These are phyloP conservation scores for Apis cerana DNA, from an alignment of 1,140 invertebrate genomes.

Conservation along the genomic window DNA sequence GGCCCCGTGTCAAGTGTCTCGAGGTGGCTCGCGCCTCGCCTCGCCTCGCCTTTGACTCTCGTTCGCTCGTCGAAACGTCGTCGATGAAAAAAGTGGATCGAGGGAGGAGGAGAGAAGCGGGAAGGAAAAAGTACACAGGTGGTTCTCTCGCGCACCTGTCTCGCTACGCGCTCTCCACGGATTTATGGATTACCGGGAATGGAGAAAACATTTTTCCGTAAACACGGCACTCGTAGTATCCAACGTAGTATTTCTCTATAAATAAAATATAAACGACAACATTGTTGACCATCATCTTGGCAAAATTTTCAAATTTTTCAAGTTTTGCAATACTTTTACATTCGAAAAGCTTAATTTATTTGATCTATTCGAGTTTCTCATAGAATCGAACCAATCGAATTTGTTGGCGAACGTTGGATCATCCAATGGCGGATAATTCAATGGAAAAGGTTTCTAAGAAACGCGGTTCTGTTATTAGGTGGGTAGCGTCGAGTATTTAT, in stretches of 20 bases:
- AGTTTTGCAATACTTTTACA: too few species aligned
- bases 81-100: constrained; percentile 13
- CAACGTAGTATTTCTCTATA: too few species aligned
- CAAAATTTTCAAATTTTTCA: too few species aligned
- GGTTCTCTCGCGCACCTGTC: background rate
- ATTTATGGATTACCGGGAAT: background rate
- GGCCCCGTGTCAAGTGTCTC: constrained; percentile 58
- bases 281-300: too few species aligned
- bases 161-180: background rate
- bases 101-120: constrained; percentile 1
- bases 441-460: too few species aligned
- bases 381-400: too few species aligned
- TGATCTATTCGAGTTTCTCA: too few species aligned
- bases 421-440: too few species aligned
- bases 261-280: too few species aligned
- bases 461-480: background rate
- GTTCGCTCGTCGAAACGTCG: constrained; percentile 21
- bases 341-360: too few species aligned
- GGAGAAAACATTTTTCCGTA: background rate
- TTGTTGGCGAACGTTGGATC: too few species aligned
- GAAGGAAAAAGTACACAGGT: constrained; percentile 21
- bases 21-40: constrained; percentile 14
- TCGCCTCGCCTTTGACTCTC: constrained; percentile 22
- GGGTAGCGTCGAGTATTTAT: too few species aligned
- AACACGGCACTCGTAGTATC: background rate